Evolutionary conservation across 2,888 invertebrate species (phyloP).

Genomic region (Cephus pulcher): DNA sequence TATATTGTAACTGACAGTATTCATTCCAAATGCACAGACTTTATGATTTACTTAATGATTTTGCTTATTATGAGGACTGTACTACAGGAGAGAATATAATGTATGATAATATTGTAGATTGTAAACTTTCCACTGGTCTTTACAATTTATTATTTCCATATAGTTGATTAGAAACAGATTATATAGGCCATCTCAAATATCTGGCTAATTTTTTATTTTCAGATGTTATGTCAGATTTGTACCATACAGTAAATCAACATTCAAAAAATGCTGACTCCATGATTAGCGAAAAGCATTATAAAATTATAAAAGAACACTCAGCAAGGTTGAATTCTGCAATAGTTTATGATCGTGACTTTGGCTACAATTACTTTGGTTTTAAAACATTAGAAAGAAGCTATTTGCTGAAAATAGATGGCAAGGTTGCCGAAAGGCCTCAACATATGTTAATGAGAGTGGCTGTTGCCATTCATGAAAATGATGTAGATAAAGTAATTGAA

Average conservation of each 20-base stretch:
- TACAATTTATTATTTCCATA: neutral
- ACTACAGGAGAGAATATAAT: too few species aligned
- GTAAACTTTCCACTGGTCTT: neutral
- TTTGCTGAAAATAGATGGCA: constrained; percentile 88
- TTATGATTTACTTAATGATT: too few species aligned
- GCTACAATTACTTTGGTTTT: constrained; percentile 99
- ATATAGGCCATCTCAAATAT: neutral
- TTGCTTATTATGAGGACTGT: too few species aligned
- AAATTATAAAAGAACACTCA: constrained; percentile 87
- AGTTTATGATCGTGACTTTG: constrained; percentile 96
- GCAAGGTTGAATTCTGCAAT: constrained; percentile 93
- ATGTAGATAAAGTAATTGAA: constrained; percentile 73
- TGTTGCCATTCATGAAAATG: constrained; percentile 95
- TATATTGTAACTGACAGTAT: too few species aligned
- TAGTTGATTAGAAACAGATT: neutral
- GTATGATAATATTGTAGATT: too few species aligned
- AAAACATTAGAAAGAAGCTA: constrained; percentile 98
- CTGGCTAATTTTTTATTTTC: constrained; percentile 53
- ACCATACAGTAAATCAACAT: constrained; percentile 79
- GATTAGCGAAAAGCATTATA: constrained; percentile 86
- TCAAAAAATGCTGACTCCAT: constrained; percentile 82
- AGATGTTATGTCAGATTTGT: constrained; percentile 93
- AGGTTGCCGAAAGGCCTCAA: constrained; percentile 96
- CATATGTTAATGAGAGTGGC: constrained; percentile 99
- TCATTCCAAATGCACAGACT: too few species aligned